Evolutionary conservation across 2,113 vertebrate genomes (phyloP), one percentile per base, ranked within the genome.

Genomic region (Platanista minor): DNA sequence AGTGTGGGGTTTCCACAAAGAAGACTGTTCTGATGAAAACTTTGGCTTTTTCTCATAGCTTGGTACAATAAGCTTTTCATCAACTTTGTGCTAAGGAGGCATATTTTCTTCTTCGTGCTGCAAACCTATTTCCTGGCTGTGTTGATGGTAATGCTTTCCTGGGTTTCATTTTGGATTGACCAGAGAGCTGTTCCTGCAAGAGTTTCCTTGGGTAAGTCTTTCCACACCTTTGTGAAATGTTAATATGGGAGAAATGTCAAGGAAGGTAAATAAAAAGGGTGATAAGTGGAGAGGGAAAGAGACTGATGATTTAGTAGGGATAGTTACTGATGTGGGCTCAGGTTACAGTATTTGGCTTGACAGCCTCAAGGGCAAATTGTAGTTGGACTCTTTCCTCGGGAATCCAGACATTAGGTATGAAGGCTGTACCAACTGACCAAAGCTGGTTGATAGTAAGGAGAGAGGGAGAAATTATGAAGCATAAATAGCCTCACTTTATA

Each of bases 101-200:
- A 99, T 97, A 99, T 99, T 98, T 99, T 99, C 99, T 99, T 99
- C 98, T 99, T 99, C 95, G 98, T 99, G 98, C 99, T 99, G 62
- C 99, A 99, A 98, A 99, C 99, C 11, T 99, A 99, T 97, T 99
- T 99, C 95, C 99, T 99, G 82, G 99, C 99, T 81, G 99, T 99
- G 99, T 97, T 99, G 97, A 99, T 99, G 99, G 99, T 99, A 57
- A 99, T 99, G 96, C 98, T 99, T 54, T 99, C 99, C 5, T 99
- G 99, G 99, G 99, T 99, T 83, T 99, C 99, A 39, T 99, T 99
- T 98, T 99, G 99, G 99, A 99, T 99, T 92, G 99, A 99, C 97
- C 98, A 99, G 96, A 98, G 99, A 98, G 99, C 99, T 1, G 99
- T 99, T 83, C 99, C 99, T 25, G 99, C 99, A 18, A 99, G 99